These are phyloP conservation scores for Pachypsylla venusta DNA, from an alignment of 1,140 invertebrate species.

Conservation along the genomic window DNA sequence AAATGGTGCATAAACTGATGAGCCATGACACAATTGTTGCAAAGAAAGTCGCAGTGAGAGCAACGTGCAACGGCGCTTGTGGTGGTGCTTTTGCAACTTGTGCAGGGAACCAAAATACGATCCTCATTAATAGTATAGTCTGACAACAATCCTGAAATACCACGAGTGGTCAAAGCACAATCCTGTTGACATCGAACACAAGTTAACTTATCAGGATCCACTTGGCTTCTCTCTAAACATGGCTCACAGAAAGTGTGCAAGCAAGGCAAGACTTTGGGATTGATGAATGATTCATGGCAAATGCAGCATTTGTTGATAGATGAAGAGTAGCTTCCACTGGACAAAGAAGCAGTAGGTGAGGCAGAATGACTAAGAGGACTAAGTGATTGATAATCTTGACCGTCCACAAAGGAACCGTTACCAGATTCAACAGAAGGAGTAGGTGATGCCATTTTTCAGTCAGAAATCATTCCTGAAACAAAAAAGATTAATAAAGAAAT, in stretches of 20 bases:
- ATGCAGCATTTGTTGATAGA: conserved; percentile 65
- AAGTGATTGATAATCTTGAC: conserved; percentile 38
- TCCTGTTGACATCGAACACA: conserved; percentile 68
- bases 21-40: conserved; percentile 91
- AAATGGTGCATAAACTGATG: conserved; percentile 98
- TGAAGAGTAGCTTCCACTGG: conserved; percentile 35
- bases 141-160: conserved; percentile 43
- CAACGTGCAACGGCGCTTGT: conserved; percentile 77
- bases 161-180: conserved; percentile 41
- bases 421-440: conserved; percentile 81
- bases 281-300: conserved; percentile 59
- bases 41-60: conserved; percentile 87
- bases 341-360: conserved; percentile 47
- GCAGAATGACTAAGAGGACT: conserved; percentile 62
- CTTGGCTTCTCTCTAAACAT: conserved; percentile 57
- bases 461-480: conserved; percentile 47
- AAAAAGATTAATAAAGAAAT: conserved; percentile 22
- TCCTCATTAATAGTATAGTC: conserved; percentile 43
- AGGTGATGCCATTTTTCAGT: conserved; percentile 59
- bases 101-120: conserved; percentile 44
- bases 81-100: conserved; percentile 73
- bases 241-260: conserved; percentile 68
- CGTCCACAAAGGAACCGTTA: conserved; percentile 60
- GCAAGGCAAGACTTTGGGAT: conserved; percentile 59
- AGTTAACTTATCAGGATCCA: conserved; percentile 58